phyloP scores from a whole-genome alignment of 2,888 invertebrate species.

The Poecilobothrus nobilitatus region DNA sequence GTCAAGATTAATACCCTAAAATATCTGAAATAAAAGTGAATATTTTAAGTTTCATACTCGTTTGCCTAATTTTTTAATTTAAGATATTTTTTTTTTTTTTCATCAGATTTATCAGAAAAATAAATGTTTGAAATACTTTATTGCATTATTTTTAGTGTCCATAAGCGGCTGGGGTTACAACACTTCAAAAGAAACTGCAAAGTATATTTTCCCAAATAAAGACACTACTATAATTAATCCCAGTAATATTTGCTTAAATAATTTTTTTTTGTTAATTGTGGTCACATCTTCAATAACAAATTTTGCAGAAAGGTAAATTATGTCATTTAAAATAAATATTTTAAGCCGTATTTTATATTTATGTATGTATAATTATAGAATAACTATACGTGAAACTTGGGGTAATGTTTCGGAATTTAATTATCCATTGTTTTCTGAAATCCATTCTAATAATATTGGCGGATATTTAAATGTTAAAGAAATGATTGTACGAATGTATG shows the following conservation, averaged over 20 bases:
- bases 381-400: conserved; percentile 43
- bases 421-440: conserved; percentile 35
- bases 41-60: too few species aligned
- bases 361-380: conserved; percentile 24
- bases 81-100: too few species aligned
- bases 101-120: too few species aligned
- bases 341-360: conserved; percentile 7
- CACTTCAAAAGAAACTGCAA: conserved; percentile 60
- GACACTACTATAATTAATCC: conserved; percentile 59
- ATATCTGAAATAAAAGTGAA: neutral
- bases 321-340: conserved; percentile 2
- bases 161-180: conserved; percentile 65
- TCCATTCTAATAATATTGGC: conserved; percentile 35
- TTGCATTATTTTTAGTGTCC: conserved; percentile 39
- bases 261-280: conserved; percentile 58
- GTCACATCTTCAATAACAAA: conserved; percentile 67
- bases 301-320: conserved; percentile 50
- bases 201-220: conserved; percentile 63
- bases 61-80: neutral
- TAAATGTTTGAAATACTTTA: neutral
- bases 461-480: conserved; percentile 33
- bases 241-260: conserved; percentile 46
- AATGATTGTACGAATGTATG: conserved; percentile 30
- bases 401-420: conserved; percentile 42
- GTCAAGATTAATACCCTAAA: neutral